Evolutionary conservation across 1,140 invertebrate genomes (phyloP), one percentile per base, ranked within the genome.

Genomic region (Cydia splendana): DNA sequence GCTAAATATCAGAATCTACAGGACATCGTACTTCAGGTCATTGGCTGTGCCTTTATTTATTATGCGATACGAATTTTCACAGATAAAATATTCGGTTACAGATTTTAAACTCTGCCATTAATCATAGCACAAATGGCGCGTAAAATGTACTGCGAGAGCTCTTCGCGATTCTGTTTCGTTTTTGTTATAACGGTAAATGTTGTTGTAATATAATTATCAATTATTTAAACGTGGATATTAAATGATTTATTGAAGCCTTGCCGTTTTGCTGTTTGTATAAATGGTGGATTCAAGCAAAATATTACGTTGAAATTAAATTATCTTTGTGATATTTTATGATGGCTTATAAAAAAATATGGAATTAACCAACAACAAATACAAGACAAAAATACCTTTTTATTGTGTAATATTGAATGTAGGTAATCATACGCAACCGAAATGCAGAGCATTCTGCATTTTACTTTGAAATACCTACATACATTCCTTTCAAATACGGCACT

Each of bases 31-130:
- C 6, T 53, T 12, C 2, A 24, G 57, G 57, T 62, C 57, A 62
- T 62, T 20, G 20, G 2, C 18, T 62, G 6, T 24, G 10, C 7
- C 9, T 24, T 62, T 62, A 24, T 62, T 24, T 62, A 57, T n/a
- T 18, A 62, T 20, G 18, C 24, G 15, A n/a, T 24, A 24, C 57
- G 51, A 53, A 53, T 24, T 62, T 62, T 24, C 20, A 62, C 18
- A 9, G 18, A 62, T 62, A 77, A 67, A 48, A 10, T 65, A 74
- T 67, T 48, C 34, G 51, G 34, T 15, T 24, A 77, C 76, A 77
- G 69, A 77, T 74, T 75, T 62, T 48, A 77, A 77, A 45, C 20
- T 30, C 15, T 51, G 34, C 53, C 74, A 77, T 77, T 77, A 74
- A 77, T 77, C 65, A 75, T 48, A 13, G 42, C 34, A 24, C 74